A percentile compares a stretch with the other conserved stretches of the same genome.
phyloP scores from a whole-genome alignment of 2,888 invertebrate species.

The Eumerus sabulonum region DNA sequence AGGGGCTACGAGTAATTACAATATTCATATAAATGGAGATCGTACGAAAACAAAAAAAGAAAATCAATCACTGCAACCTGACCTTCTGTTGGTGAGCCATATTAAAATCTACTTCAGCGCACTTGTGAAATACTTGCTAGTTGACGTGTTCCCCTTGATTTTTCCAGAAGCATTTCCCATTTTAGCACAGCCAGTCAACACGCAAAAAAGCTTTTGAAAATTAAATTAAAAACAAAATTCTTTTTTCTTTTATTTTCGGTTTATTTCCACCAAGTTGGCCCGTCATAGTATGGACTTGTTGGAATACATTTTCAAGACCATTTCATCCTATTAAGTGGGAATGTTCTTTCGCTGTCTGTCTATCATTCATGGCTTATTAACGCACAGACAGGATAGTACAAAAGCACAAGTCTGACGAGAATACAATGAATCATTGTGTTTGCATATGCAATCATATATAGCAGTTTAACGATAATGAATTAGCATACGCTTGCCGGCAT shows the following conservation, averaged over 20 bases:
- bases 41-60: no score
- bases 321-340: conserved; percentile 1
- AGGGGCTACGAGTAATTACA: no score
- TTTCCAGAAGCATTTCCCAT: conserved; percentile 13
- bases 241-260: not conserved
- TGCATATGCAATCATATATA: no score
- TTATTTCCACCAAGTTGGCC: not conserved
- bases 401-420: not conserved
- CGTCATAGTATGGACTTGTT: not conserved
- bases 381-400: not conserved
- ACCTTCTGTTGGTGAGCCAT: no score
- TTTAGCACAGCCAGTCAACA: conserved; percentile 15
- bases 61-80: no score
- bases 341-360: not conserved
- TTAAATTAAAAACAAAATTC: conserved; percentile 13
- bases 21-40: no score
- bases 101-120: not conserved
- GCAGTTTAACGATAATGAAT: not conserved
- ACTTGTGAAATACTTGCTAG: conserved; percentile 5
- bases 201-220: conserved; percentile 17
- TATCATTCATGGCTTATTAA: conserved; percentile 1
- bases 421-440: conserved; percentile 3
- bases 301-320: conserved; percentile 18
- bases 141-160: conserved; percentile 7
- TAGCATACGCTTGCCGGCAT: not conserved